A percentile compares a stretch with the other conserved stretches of the same genome.
Evolutionary conservation across 2,113 vertebrate genomes (phyloP).

Genomic region (Corythaixoides concolor): DNA sequence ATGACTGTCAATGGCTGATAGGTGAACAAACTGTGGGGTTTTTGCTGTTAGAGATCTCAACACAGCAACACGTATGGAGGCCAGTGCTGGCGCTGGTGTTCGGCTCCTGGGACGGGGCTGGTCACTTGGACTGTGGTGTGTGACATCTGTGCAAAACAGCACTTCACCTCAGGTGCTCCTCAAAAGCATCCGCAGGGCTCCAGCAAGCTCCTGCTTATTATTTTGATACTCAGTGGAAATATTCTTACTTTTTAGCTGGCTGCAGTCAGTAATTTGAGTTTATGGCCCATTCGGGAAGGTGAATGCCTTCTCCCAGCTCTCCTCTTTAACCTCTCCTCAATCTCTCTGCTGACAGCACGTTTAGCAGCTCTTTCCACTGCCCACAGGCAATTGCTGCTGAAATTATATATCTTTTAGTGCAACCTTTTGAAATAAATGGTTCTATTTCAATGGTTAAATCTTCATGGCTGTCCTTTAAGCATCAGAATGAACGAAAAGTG

Average conservation of each 20-base stretch:
- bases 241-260: neutral
- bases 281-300: neutral
- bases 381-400: neutral
- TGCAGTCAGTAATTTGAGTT: neutral
- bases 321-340: neutral
- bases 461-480: neutral
- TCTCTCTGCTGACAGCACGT: neutral
- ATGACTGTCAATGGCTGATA: neutral
- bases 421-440: neutral
- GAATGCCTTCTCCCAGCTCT: neutral
- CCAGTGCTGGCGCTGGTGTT: accelerated
- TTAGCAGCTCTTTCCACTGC: neutral
- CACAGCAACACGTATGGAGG: neutral
- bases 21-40: neutral
- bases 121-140: neutral
- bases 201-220: neutral
- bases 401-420: neutral
- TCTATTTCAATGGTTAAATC: neutral
- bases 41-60: neutral
- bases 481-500: neutral
- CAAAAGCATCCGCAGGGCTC: neutral
- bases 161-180: neutral
- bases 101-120: neutral
- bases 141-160: neutral
- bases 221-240: neutral